Conservation (phyloP, 2,113 vertebrate genomes). For the Pteruthius melanotis region DNA sequence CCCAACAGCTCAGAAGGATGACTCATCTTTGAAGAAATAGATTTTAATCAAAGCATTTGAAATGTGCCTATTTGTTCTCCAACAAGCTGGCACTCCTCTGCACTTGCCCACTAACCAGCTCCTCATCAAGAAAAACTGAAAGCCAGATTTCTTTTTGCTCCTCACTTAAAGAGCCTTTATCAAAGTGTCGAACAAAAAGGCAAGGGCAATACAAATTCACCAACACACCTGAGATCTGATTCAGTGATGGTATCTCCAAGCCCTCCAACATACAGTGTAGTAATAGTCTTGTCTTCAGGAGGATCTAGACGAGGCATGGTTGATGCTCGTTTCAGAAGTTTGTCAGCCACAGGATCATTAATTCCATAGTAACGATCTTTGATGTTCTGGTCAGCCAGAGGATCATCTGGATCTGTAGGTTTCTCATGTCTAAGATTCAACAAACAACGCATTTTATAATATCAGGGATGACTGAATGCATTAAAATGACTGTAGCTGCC, state of each 20-base stretch:
- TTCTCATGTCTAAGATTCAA: slow-evolving; percentile 87
- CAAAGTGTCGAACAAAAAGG: background rate
- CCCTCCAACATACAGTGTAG: slow-evolving; percentile 93
- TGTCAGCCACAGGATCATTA: slow-evolving; percentile 96
- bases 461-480: background rate
- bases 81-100: slow-evolving; percentile 9
- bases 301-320: slow-evolving; percentile 96
- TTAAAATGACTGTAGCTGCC: background rate
- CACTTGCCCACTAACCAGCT: background rate
- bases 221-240: slow-evolving; percentile 88
- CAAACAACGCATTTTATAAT: background rate
- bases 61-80: background rate
- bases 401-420: slow-evolving; percentile 96
- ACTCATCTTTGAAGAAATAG: background rate
- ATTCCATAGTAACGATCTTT: slow-evolving; percentile 98
- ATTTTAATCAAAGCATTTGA: background rate
- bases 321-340: slow-evolving; percentile 92
- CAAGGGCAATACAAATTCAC: background rate
- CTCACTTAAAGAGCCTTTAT: background rate
- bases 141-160: background rate
- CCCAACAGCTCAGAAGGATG: background rate
- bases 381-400: slow-evolving; percentile 97
- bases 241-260: slow-evolving; percentile 93
- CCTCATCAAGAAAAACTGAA: background rate
- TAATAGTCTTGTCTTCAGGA: slow-evolving; percentile 94